Evolutionary conservation across 2,113 vertebrate species (phyloP).

Genomic region (Pygoscelis adeliae): DNA sequence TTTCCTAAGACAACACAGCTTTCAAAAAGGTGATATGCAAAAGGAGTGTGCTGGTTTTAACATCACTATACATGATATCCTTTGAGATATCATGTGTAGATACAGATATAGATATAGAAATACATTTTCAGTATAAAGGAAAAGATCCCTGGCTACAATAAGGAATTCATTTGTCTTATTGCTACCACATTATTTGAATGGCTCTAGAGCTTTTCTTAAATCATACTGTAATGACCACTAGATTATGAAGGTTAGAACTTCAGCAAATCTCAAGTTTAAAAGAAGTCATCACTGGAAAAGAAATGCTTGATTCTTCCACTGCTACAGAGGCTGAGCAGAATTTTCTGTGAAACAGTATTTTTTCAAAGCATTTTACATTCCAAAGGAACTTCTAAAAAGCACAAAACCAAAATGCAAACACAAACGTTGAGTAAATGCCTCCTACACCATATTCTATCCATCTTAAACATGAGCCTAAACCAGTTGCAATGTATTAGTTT

Average conservation of each 20-base stretch:
- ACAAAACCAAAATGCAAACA: not conserved
- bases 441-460: not conserved
- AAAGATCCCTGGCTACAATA: not conserved
- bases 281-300: not conserved
- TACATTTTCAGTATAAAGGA: not conserved
- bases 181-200: not conserved
- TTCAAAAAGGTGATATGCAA: not conserved
- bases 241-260: not conserved
- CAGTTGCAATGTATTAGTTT: not conserved
- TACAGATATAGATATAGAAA: not conserved
- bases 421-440: not conserved
- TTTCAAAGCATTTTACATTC: not conserved
- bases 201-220: not conserved
- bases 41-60: not conserved
- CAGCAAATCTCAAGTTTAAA: not conserved
- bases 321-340: not conserved
- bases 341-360: not conserved
- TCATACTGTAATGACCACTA: not conserved
- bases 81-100: not conserved
- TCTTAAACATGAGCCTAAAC: not conserved
- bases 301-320: not conserved
- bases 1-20: conserved; percentile 55
- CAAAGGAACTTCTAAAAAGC: not conserved
- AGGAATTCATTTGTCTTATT: not conserved
- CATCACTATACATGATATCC: not conserved